Conservation (phyloP, 64 coral and sea anemone species). For the Stichodactyla mertensii region DNA sequence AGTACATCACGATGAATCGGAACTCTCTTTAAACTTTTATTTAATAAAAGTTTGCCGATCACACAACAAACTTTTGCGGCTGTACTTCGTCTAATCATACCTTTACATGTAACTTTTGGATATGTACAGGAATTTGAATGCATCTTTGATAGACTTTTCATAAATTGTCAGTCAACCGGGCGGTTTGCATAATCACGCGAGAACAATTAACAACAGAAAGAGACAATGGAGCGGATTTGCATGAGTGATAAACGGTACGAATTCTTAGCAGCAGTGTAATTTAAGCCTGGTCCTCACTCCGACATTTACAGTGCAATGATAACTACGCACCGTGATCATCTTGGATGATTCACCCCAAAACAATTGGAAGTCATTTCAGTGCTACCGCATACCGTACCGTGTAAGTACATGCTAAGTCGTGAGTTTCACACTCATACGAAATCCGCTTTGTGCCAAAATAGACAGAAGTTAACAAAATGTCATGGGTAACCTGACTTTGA, state of each 20-base stretch:
- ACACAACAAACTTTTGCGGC: neutral
- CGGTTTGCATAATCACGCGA: constrained; percentile 4
- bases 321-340: too few relatives aligned
- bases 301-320: too few relatives aligned
- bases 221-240: too few relatives aligned
- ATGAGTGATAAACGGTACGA: too few relatives aligned
- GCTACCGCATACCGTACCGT: too few relatives aligned
- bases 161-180: neutral
- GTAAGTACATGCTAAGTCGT: too few relatives aligned
- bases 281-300: too few relatives aligned
- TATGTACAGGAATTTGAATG: neutral
- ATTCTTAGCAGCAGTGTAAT: too few relatives aligned
- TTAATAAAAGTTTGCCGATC: neutral
- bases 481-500: neutral
- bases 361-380: too few relatives aligned
- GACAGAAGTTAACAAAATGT: neutral
- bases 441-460: too few relatives aligned
- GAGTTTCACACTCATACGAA: too few relatives aligned
- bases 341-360: too few relatives aligned
- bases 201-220: neutral
- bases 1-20: neutral
- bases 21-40: neutral
- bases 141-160: neutral
- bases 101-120: neutral
- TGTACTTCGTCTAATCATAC: neutral